Evolutionary conservation across 2,113 vertebrate species (phyloP).

Genomic region (Pycnonotus jocosus): DNA sequence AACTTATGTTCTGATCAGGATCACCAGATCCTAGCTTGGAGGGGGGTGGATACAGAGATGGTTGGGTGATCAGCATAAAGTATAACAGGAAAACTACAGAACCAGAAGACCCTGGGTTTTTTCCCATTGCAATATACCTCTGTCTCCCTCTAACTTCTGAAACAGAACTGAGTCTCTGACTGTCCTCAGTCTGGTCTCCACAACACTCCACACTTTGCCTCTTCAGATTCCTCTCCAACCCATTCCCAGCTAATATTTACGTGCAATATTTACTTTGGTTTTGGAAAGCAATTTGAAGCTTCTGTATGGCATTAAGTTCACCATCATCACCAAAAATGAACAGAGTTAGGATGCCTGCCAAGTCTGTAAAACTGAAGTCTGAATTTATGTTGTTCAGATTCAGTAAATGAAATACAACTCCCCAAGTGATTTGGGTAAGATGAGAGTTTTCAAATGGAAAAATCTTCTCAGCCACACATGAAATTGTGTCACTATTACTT

Average conservation of each 20-base stretch:
- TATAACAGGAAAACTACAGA: not conserved
- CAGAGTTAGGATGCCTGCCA: not conserved
- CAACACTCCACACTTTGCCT: not conserved
- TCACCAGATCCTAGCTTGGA: not conserved
- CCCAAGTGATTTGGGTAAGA: not conserved
- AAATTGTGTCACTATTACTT: not conserved
- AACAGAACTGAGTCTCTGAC: not conserved
- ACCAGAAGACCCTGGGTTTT: not conserved
- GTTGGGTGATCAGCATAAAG: not conserved
- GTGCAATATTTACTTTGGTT: not conserved
- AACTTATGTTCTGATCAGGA: not conserved
- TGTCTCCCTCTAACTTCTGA: not conserved
- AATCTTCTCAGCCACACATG: not conserved
- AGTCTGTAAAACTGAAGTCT: not conserved
- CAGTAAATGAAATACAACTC: not conserved
- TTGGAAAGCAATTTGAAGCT: not conserved
- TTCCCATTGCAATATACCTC: not conserved
- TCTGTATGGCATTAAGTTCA: not conserved
- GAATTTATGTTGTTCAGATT: not conserved
- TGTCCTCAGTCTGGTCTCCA: not conserved
- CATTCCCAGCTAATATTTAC: not conserved
- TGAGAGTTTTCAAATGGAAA: not conserved
- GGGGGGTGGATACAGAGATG: not conserved
- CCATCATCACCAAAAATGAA: not conserved
- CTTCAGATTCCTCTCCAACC: not conserved